Base-by-base conservation (phyloP, 2,888 invertebrate species). In the Electrophaes corylata region DNA sequence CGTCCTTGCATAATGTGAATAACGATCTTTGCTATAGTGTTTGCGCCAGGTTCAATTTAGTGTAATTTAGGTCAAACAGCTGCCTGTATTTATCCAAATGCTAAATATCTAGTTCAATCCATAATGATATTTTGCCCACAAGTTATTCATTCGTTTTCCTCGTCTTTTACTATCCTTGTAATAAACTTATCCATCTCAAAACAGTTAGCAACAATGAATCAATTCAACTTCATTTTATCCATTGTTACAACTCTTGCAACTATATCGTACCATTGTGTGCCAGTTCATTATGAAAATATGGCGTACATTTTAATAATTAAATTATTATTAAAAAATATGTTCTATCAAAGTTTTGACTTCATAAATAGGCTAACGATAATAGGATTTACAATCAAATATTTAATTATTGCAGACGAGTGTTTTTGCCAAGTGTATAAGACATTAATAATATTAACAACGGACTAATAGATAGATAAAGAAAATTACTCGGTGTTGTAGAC, bases 1-100 rank as follows among this genome's bases (percentile, higher is more conserved):
- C 78, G 82, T 81, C 81, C 76, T 82, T 81, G 76, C 71, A 66
- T 76, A 74, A 74, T 71, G 65, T 37, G 37, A 37, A 1, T 37
- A 37, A 37, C 16, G 37, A 37, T 37, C 10, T 37, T 37, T 37
- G 16, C 37, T 37, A 14, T 37, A 16, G 16, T 16, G 16, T 37
- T 37, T 12, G 37, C n/a, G 37, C 16, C 1, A 16, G 16, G 4
- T 37, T 37, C 37, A 16, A 16, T 37, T 37, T 16, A 37, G 10
- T 37, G 8, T 16, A 14, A 6, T 6, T 35, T 37, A 16, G 16
- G 8, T 16, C 10, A 10, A 37, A 37, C 16, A 37, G 37, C 3
- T 16, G 10, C 8, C 16, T 37, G 14, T 10, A 16, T 3, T n/a
- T 37, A 16, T 6, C 10, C 10, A 8, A 35, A 29, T 10, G 26